Evolutionary conservation across 2,113 vertebrate species (phyloP).

Genomic region (Laterallus jamaicensis): DNA sequence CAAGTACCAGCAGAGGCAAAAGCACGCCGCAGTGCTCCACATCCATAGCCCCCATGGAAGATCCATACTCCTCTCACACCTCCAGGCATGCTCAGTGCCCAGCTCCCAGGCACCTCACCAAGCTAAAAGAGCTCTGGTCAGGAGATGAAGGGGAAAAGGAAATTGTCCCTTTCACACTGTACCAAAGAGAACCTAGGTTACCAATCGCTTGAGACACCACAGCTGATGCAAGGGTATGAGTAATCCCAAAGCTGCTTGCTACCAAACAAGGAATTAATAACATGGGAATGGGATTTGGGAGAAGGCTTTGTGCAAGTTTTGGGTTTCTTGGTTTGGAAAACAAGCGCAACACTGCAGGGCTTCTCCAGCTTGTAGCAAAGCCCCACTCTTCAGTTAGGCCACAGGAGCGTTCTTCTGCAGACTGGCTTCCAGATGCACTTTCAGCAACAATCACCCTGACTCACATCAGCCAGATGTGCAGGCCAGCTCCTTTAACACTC

Average conservation of each 20-base stretch:
- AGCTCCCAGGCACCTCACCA: background rate
- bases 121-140: background rate
- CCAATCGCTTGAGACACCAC: background rate
- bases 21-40: background rate
- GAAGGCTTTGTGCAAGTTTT: background rate
- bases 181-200: background rate
- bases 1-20: background rate
- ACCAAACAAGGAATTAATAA: background rate
- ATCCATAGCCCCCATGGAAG: background rate
- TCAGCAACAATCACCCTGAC: background rate
- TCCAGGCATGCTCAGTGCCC: background rate
- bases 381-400: background rate
- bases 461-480: background rate
- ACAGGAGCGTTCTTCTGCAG: background rate
- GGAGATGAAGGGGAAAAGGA: background rate
- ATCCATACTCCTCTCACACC: background rate
- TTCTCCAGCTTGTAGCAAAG: background rate
- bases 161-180: background rate
- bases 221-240: constrained; percentile 3
- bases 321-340: background rate
- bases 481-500: background rate
- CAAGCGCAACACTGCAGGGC: background rate
- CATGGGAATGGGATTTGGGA: background rate
- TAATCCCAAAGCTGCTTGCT: constrained; percentile 20
- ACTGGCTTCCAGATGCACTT: background rate